Evolutionary conservation across 2,888 invertebrate species (phyloP).

Genomic region (Caenorhabditis zanzibari): DNA sequence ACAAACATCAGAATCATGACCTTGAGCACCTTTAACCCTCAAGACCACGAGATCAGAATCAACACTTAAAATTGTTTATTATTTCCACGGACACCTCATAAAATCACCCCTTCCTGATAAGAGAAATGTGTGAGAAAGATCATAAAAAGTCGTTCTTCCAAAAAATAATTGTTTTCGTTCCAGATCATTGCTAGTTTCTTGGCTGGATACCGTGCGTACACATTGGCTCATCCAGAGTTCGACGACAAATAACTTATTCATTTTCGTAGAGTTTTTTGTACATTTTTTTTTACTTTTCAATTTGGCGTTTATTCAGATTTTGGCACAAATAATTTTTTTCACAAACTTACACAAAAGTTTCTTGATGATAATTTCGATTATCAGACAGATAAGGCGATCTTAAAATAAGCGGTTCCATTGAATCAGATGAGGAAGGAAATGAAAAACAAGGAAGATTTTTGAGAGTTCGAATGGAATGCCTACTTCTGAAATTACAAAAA

Average conservation of each 20-base stretch:
- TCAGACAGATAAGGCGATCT: conserved; percentile 55
- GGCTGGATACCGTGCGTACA: conserved; percentile 71
- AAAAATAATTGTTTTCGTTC: conserved; percentile 21
- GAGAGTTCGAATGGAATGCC: conserved; percentile 4
- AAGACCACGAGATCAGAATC: conserved; percentile 42
- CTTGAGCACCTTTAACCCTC: conserved; percentile 2
- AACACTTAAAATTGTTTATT: conserved; percentile 21
- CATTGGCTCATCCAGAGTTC: conserved; percentile 63
- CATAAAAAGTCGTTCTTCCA: neutral
- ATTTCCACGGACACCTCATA: conserved; percentile 13
- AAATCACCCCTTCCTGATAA: conserved; percentile 22
- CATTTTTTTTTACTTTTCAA: neutral
- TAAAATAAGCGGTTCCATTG: conserved; percentile 51
- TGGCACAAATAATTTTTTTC: conserved; percentile 2
- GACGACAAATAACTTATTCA: conserved; percentile 33
- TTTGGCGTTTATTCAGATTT: conserved; percentile 8
- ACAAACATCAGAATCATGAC: conserved; percentile 35
- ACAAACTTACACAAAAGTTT: conserved; percentile 52
- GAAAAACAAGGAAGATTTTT: neutral
- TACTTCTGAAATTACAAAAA: conserved; percentile 7
- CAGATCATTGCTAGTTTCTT: conserved; percentile 72
- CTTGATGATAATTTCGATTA: conserved; percentile 62
- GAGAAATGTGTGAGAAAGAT: conserved; percentile 22
- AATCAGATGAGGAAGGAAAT: conserved; percentile 24
- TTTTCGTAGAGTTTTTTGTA: conserved; percentile 10